Percentiles rank a stretch among this genome's conserved stretches.
phyloP scores from a whole-genome alignment of 2,113 vertebrate species.

The Heliornis fulica region DNA sequence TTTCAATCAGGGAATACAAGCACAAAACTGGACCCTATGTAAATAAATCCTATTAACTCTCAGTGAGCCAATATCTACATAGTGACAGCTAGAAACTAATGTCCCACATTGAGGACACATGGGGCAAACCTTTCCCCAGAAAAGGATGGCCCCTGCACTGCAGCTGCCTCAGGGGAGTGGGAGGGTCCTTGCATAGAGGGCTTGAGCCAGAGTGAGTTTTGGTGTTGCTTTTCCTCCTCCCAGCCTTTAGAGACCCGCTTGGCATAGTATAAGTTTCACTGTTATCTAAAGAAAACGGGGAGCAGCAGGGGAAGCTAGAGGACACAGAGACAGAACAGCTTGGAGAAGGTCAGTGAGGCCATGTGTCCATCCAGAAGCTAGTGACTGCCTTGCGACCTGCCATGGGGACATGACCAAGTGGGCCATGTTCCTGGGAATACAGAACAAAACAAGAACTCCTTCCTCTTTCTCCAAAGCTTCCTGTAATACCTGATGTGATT shows the following conservation, averaged over 20 bases:
- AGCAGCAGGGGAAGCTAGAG: neutral
- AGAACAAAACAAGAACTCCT: neutral
- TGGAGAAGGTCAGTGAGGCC: neutral
- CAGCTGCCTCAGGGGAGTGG: neutral
- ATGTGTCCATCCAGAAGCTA: neutral
- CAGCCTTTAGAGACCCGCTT: neutral
- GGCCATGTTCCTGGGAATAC: neutral
- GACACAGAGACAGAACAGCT: neutral
- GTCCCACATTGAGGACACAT: neutral
- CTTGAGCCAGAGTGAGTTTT: neutral
- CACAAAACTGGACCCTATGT: neutral
- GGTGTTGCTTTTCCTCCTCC: neutral
- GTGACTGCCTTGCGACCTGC: neutral
- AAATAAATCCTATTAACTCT: neutral
- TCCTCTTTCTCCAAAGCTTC: neutral
- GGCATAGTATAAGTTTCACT: neutral
- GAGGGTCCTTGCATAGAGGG: neutral
- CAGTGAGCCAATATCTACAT: neutral
- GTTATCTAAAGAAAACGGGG: neutral
- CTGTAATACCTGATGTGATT: neutral
- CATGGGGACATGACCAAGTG: neutral
- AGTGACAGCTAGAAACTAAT: neutral
- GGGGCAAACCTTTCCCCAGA: neutral
- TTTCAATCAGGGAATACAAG: neutral
- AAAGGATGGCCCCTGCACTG: neutral